Base-by-base conservation (phyloP, 2,888 invertebrate species). In the Unio pictorum region DNA sequence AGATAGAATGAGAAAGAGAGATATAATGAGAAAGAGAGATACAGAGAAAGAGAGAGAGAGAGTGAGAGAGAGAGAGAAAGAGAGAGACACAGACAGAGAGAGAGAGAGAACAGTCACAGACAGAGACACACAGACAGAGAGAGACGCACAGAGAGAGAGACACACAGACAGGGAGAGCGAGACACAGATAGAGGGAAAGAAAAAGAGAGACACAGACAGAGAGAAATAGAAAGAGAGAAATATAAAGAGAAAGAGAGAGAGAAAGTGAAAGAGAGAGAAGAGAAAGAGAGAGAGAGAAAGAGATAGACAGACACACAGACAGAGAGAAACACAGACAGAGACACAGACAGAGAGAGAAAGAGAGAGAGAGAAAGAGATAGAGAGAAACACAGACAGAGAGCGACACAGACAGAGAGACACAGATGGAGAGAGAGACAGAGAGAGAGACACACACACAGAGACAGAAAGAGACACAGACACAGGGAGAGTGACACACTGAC, bases 141-240 rank as follows among this genome's bases (percentile, higher is more conserved):
- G 23, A 23, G 23, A 23, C 23, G 23, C 23, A 23, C 23, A 23
- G 23, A 56, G 23, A 23, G 23, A 23, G 23, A 18, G 57, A 18
- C 17, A 23, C 23, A 23, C 23, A 23, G 23, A 23, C 20, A 18
- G 60, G n/a, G 60, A 20, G 60, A 60, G 60, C 1, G 60, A 60
- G 60, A 60, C 23, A 60, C 23, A 60, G 60, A 60, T 1, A 60
- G 60, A 60, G 60, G 57, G 57, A 56, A 17, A 56, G 57, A 56
- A 1, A 56, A 20, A 56, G 57, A 56, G 18, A 56, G 57, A 56
- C 57, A 56, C 57, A 56, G 57, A 56, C 23, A 23, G 23, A 23
- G 23, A 23, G 23, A 23, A 23, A 23, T 23, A 23, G 23, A 23
- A 23, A 23, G 57, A 56, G 57, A 56, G 57, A 56, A 17, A 56